These are phyloP conservation scores for Gisinianus flammeolus DNA, from an alignment of 2,888 invertebrate species.

Conservation along the genomic window DNA sequence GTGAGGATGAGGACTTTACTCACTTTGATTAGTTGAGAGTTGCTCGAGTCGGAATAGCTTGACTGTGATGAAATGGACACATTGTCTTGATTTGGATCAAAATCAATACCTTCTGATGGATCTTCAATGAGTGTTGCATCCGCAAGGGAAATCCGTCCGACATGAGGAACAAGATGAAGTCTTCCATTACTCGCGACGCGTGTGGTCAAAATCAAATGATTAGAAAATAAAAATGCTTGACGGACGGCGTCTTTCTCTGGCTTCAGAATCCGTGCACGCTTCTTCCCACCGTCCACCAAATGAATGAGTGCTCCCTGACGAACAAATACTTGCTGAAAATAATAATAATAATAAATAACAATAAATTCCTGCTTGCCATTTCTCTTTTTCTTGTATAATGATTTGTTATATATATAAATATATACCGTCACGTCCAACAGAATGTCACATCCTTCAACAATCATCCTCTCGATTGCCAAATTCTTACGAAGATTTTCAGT, in stretches of 20 bases:
- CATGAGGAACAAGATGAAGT: slow-evolving; percentile 80
- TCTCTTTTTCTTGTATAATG: background rate
- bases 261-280: slow-evolving; percentile 69
- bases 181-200: slow-evolving; percentile 80
- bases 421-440: background rate
- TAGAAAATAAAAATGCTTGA: slow-evolving; percentile 89
- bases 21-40: slow-evolving; percentile 60
- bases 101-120: slow-evolving; percentile 70
- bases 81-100: slow-evolving; percentile 72
- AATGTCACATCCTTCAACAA: slow-evolving; percentile 73
- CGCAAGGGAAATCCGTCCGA: slow-evolving; percentile 80
- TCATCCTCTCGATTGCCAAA: slow-evolving; percentile 89
- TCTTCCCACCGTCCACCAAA: slow-evolving; percentile 59
- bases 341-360: background rate
- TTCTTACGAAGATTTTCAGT: slow-evolving; percentile 91
- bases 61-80: slow-evolving; percentile 66
- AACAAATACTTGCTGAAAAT: slow-evolving; percentile 89
- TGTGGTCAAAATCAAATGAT: slow-evolving; percentile 84
- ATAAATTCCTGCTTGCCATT: background rate
- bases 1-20: slow-evolving; percentile 53
- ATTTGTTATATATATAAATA: background rate
- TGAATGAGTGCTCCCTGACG: slow-evolving; percentile 73
- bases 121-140: slow-evolving; percentile 88
- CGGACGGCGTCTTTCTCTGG: slow-evolving; percentile 74
- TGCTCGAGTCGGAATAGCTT: slow-evolving; percentile 63